Evolutionary conservation across 2,888 invertebrate genomes (phyloP), one percentile per base, ranked within the genome.

Genomic region (Zaprionus bogoriensis): DNA sequence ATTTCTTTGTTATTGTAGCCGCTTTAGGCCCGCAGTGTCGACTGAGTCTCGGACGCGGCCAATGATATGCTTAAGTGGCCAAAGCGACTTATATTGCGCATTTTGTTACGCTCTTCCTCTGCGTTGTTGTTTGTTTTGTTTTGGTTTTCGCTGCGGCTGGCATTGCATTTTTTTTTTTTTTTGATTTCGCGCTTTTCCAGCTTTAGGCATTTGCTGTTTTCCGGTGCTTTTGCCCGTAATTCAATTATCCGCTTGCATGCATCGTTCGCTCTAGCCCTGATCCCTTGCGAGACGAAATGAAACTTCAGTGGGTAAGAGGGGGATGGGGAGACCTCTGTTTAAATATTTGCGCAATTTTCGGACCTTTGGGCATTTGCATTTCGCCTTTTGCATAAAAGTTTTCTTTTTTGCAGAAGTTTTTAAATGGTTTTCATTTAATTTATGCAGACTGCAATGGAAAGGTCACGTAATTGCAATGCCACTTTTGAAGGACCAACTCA

Each of bases 161-260:
- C 44, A 59, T 42, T 75, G 67, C 74, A 75, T 28, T 69, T 63
- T 72, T 64, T 62, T 59, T 72, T 65, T 68, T 63, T 72, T 64
- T 62, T 59, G 63, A 58, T 65, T 73, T 67, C 41, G 58, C 67
- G 41, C 61, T 66, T 64, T 66, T 64, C 17, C 57, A 50, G 53
- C 57, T 47, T 57, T 66, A 52, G 22, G 46, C 54, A 25, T 36
- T 47, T 53, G 50, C 58, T 51, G 32, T 59, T 69, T 61, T 73
- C 55, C 58, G 51, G 47, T 45, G 62, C 63, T 61, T 66, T 69
- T 72, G 53, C 44, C 60, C 50, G 68, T 71, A 79, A 79, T 81
- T 76, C 74, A 74, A 77, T 79, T 76, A 72, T 69, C 65, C 70
- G 73, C 80, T 77, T 81, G 69, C 67, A 60, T 74, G 77, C 48